Percentiles rank a stretch among this genome's conserved stretches.
Evolutionary conservation across 2,797 vertebrate species (phyloP).

Genomic region (Phataginus tetradactyla): DNA sequence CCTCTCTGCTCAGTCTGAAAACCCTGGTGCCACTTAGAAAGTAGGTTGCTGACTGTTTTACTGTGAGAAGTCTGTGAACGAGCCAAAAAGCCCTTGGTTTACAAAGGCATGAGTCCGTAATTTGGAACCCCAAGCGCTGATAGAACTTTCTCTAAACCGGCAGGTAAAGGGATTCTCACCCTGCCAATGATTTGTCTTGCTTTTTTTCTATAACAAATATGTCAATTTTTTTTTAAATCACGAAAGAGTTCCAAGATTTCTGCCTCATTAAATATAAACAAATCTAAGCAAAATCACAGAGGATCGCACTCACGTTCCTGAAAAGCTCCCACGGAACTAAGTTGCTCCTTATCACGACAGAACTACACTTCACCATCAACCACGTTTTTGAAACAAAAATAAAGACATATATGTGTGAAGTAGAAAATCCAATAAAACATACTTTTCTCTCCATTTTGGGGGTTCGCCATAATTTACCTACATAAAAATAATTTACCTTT

Average conservation of each 20-base stretch:
- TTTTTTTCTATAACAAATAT: background rate
- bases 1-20: background rate
- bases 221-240: background rate
- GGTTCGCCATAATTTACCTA: background rate
- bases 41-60: too few relatives aligned
- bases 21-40: background rate
- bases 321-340: background rate
- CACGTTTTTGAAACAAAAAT: background rate
- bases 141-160: background rate
- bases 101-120: background rate
- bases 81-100: background rate
- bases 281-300: background rate
- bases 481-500: background rate
- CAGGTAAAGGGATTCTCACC: background rate
- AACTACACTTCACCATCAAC: background rate
- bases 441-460: background rate
- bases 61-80: background rate
- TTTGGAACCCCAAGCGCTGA: background rate
- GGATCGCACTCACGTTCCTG: background rate
- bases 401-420: background rate
- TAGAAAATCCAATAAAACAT: background rate
- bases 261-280: background rate
- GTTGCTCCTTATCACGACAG: background rate
- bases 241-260: background rate
- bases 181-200: background rate